Evolutionary conservation across 2,797 vertebrate species (phyloP), one percentile per base, ranked within the genome.

Genomic region (Melanotaenia trifasciata): DNA sequence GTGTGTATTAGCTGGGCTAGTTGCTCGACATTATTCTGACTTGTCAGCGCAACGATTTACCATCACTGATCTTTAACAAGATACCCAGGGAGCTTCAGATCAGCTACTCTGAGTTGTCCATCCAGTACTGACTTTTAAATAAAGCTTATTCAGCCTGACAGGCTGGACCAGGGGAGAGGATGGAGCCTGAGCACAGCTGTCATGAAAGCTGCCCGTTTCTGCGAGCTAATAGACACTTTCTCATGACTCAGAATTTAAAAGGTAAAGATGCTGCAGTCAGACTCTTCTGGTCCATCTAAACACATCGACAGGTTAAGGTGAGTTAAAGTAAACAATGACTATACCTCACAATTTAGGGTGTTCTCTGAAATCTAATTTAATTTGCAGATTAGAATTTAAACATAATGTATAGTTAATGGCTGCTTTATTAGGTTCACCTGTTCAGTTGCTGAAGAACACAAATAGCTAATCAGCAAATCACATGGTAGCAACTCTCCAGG

Each of bases 11-110:
- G 7, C 3, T 5, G 70, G 59, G 62, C 58, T 50, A 35, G 59
- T 53, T 73, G 71, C 66, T 60, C 26, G 0, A 22, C 18, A 6
- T 61, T 59, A 28, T 36, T 70, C 43, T 53, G 40, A 71, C 70
- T 69, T 22, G 72, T 77, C 76, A 63, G 77, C 64, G 63, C 18
- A 68, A 64, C 74, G 64, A 67, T 88, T 87, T 79, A 70, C 69
- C 73, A 74, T 73, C 22, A 6, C 79, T 87, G 85, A 85, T 83
- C 80, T 87, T 85, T 90, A 92, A 89, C 87, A 89, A 91, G 78
- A 73, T 70, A 30, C 64, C 81, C 51, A 3, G 84, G 77, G 85
- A 89, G 76, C 30, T 50, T 62, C 3, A 16, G 56, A 67, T 53
- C 58, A n/a, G 36, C 74, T 64, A 38, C 72, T 74, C 60, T 1